Conservation (phyloP, 2,888 invertebrate species). For the Osmoderma eremita region DNA sequence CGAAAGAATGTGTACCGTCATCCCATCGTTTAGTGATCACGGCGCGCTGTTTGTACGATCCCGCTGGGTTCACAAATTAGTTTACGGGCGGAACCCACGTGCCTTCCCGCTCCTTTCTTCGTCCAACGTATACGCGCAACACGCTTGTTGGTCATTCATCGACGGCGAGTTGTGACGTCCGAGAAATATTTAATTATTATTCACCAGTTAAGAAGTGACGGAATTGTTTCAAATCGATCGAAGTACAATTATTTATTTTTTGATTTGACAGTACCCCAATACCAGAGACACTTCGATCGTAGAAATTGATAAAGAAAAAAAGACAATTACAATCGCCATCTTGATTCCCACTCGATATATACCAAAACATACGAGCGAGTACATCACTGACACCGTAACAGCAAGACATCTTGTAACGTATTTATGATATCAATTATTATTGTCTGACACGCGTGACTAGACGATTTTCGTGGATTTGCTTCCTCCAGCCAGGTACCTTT, state of each 20-base stretch:
- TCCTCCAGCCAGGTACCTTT: not conserved
- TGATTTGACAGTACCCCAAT: too few relatives aligned
- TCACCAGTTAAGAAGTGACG: not conserved
- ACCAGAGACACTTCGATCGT: not conserved
- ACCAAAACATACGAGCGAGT: too few relatives aligned
- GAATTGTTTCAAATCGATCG: not conserved
- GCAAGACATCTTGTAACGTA: constrained; percentile 47
- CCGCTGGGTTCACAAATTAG: constrained; percentile 73
- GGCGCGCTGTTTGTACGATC: constrained; percentile 68
- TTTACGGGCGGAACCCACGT: constrained; percentile 65
- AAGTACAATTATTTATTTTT: not conserved
- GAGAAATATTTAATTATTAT: too few relatives aligned
- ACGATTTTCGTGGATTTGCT: constrained; percentile 45
- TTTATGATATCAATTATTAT: constrained; percentile 59
- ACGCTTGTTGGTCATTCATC: constrained; percentile 14
- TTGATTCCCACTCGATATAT: not conserved
- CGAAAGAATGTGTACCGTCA: constrained; percentile 70
- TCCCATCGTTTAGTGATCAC: constrained; percentile 69
- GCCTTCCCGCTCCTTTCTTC: constrained; percentile 46
- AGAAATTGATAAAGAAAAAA: constrained; percentile 1
- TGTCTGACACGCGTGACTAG: constrained; percentile 57
- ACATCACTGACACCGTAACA: constrained; percentile 18
- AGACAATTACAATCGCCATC: constrained; percentile 14
- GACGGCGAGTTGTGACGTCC: constrained; percentile 41
- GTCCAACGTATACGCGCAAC: not conserved